Evolutionary conservation across 2,888 invertebrate genomes (phyloP).

Genomic region (Chydorus sphaericus): DNA sequence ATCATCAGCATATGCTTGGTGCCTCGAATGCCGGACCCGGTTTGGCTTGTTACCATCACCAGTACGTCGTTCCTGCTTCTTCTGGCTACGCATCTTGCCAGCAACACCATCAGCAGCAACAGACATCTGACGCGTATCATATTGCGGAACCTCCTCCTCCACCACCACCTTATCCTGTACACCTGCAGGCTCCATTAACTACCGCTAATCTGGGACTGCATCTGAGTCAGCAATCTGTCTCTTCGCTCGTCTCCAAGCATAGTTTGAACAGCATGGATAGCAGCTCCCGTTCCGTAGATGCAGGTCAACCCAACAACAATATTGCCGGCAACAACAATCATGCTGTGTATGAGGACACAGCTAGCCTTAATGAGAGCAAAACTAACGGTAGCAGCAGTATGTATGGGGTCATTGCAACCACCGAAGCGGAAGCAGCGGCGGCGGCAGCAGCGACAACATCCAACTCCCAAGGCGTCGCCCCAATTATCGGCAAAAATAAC

Average conservation of each 20-base stretch:
- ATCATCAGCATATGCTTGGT: no score
- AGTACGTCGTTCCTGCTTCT: constrained; percentile 12
- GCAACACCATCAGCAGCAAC: no score
- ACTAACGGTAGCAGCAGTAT: constrained; percentile 2
- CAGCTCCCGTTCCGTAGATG: neutral
- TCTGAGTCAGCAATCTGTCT: constrained; percentile 5
- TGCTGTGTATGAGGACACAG: constrained; percentile 7
- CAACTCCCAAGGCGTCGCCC: constrained; percentile 17
- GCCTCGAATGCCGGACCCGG: constrained; percentile 10
- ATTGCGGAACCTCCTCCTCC: constrained; percentile 19
- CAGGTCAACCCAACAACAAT: neutral
- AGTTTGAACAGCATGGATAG: neutral
- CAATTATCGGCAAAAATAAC: constrained; percentile 43
- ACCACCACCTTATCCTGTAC: constrained; percentile 14
- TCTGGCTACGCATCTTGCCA: constrained; percentile 2
- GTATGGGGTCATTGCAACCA: neutral
- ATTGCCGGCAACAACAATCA: neutral
- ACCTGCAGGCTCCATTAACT: constrained; percentile 9
- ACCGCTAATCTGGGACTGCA: constrained; percentile 11
- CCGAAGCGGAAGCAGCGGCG: neutral
- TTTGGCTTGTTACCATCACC: constrained; percentile 4
- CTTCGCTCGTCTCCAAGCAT: neutral
- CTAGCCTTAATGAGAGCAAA: constrained; percentile 1
- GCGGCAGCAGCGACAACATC: neutral
- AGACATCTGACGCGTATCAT: constrained; percentile 10